Base-by-base conservation (phyloP, 2,797 vertebrate genomes). In the Tragelaphus oryx region DNA sequence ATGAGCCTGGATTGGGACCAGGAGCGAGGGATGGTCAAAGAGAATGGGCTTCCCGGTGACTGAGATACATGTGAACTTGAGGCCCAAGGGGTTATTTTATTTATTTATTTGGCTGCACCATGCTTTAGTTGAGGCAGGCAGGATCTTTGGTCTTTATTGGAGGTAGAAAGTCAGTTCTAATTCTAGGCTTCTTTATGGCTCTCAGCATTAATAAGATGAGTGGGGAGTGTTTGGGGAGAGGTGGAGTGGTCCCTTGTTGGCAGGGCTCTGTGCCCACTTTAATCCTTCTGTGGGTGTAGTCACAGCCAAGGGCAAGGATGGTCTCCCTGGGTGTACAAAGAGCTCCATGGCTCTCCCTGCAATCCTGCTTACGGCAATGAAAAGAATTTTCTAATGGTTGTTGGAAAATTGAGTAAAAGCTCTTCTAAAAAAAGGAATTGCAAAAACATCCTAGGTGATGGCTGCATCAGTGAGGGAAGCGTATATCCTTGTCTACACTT, bases 221-320 rank as follows among this genome's bases (percentile, higher is more conserved):
- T 4, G 16, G 16, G 24, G 16, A 2, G 18, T 55, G 30, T 13
- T 28, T 71, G 57, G n/a, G 18, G 37, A 13, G 28, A 6, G 71
- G 3, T 12, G 2, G 24, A 65, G 30, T 17, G 17, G 18, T 11
- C 48, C 50, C 33, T 65, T 85, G 24, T 9, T 30, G 1, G 1
- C 6, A 17, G 20, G 18, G 14, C 22, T 7, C 22, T 52, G 28
- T 52, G 48, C 12, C 11, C 5, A 13, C 44, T 79, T 76, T 10
- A 26, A 1, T 12, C n/a, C 41, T 71, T 11, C 8, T 1, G 5
- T 44, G 68, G 30, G 26, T 52, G 8, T 7, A 48, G 59, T 46
- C 28, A 20, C 28, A 46, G 11, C 3, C 13, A 0, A 0, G 0
- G 2, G 24, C 7, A 41, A 9, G 24, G 5, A 16, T 20, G 8